Evolutionary conservation across 2,113 vertebrate genomes (phyloP).

Genomic region (Oreochromis niloticus): DNA sequence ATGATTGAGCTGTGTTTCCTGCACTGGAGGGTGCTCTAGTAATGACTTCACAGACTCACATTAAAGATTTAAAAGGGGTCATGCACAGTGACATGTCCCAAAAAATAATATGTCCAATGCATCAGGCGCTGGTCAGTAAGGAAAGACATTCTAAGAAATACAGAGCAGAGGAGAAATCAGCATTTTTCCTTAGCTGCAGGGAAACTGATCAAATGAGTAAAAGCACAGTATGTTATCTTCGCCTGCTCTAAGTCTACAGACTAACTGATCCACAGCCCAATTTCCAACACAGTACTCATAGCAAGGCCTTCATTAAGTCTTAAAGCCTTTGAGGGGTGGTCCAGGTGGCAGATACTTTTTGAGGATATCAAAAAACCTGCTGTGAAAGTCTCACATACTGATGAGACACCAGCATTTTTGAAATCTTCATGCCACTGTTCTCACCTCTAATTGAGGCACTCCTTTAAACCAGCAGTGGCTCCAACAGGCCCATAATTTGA

Average conservation of each 20-base stretch:
- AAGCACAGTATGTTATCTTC: background rate
- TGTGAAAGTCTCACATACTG: background rate
- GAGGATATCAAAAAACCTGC: background rate
- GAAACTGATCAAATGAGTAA: background rate
- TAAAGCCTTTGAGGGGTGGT: background rate
- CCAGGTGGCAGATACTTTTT: background rate
- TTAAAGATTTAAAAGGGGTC: conserved; percentile 1
- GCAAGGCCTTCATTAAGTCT: background rate
- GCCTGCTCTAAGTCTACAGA: background rate
- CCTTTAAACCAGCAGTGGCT: background rate
- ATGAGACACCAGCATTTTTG: background rate
- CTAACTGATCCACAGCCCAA: background rate
- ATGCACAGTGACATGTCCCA: background rate
- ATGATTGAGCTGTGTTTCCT: background rate
- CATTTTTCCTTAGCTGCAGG: background rate
- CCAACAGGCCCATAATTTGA: background rate
- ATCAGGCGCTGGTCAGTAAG: background rate
- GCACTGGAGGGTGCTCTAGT: conserved; percentile 1
- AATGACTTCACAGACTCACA: conserved; percentile 23
- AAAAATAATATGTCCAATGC: background rate
- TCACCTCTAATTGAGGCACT: background rate
- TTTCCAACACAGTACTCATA: background rate
- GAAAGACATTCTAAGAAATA: background rate
- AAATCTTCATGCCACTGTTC: background rate
- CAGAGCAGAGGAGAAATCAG: background rate